Conservation (phyloP, 2,113 vertebrate genomes). For the Papio anubis region DNA sequence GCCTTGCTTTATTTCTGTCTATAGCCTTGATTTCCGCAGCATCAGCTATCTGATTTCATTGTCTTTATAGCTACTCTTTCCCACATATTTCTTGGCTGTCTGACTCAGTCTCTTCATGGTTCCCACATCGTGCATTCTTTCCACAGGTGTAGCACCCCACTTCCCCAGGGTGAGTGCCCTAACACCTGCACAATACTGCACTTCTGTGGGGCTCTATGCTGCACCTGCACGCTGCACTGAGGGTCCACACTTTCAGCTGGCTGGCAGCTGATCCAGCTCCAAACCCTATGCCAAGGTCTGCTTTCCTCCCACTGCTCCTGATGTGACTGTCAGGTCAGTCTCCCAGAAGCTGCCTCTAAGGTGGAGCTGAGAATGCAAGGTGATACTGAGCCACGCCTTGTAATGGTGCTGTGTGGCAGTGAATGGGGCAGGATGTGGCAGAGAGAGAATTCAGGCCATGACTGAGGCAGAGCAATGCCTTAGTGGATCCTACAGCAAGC, state of each 20-base stretch:
- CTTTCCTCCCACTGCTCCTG: neutral
- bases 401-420: neutral
- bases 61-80: neutral
- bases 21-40: neutral
- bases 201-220: accelerated
- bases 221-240: neutral
- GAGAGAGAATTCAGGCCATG: neutral
- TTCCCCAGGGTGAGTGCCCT: neutral
- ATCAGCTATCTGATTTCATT: neutral
- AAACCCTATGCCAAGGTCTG: neutral
- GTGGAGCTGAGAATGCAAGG: neutral
- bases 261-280: neutral
- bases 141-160: neutral
- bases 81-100: neutral
- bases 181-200: neutral
- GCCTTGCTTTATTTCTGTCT: neutral
- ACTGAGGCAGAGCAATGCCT: neutral
- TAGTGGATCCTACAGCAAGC: neutral
- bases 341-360: no score
- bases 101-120: neutral
- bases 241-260: accelerated
- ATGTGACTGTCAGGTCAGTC: neutral
- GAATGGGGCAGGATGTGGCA: no score
- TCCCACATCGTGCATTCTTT: neutral
- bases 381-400: accelerated